A percentile compares a stretch with the other conserved stretches of the same genome.
phyloP scores from a whole-genome alignment of 2,888 invertebrate species.

The Leptodirus hochenwartii region DNA sequence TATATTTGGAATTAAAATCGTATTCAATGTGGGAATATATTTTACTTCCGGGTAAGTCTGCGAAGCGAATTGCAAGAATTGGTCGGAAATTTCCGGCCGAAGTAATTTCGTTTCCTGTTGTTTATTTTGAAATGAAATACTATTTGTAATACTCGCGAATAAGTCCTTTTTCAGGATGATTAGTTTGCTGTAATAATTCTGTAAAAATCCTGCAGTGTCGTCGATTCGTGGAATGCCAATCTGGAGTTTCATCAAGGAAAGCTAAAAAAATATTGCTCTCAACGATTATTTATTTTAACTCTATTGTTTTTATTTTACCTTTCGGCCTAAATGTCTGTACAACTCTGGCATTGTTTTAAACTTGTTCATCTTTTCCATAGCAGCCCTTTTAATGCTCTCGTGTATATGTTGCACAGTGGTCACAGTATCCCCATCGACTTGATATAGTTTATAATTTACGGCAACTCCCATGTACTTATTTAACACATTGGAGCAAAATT shows the following conservation, averaged over 20 bases:
- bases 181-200: constrained; percentile 26
- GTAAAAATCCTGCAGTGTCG: constrained; percentile 21
- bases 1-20: constrained; percentile 29
- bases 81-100: constrained; percentile 23
- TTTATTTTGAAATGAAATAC: constrained; percentile 27
- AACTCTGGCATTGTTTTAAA: constrained; percentile 15
- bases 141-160: constrained; percentile 31
- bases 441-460: constrained; percentile 23
- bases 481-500: constrained; percentile 30
- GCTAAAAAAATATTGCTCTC: constrained; percentile 7
- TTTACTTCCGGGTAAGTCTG: constrained; percentile 17
- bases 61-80: constrained; percentile 13
- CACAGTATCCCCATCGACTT: constrained; percentile 16
- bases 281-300: not conserved
- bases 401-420: constrained; percentile 15
- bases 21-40: constrained; percentile 28
- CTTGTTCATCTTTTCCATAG: constrained; percentile 15
- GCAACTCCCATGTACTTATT: constrained; percentile 31
- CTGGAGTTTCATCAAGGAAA: constrained; percentile 20
- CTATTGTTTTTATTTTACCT: constrained; percentile 19
- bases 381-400: constrained; percentile 15
- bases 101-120: constrained; percentile 24
- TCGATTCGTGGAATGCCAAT: constrained; percentile 27
- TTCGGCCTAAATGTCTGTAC: constrained; percentile 21
- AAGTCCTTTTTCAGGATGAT: constrained; percentile 31